A percentile compares a stretch with the other conserved stretches of the same genome.
phyloP scores from a whole-genome alignment of 1,140 invertebrate genomes.

The Calliopsis andreniformis region DNA sequence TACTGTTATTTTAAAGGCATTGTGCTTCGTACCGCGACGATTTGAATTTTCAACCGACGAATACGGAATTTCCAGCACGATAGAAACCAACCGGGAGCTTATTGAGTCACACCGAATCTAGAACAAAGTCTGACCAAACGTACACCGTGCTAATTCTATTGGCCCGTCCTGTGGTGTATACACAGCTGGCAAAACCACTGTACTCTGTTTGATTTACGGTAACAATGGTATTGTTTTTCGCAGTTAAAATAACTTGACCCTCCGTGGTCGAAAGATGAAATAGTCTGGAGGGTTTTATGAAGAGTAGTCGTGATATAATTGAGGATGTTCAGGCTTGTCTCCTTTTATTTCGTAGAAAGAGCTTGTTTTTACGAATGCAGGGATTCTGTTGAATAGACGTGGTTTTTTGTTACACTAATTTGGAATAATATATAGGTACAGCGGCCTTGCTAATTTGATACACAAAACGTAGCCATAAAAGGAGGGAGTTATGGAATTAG shows the following conservation, averaged over 20 bases:
- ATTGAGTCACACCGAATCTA: conserved; percentile 31
- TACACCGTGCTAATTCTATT: conserved; percentile 34
- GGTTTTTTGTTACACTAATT: no score
- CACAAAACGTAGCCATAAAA: not conserved
- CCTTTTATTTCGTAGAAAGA: no score
- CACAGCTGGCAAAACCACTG: not conserved
- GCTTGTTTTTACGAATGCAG: not conserved
- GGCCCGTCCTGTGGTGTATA: not conserved
- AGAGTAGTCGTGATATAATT: no score
- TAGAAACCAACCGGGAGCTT: conserved; percentile 32
- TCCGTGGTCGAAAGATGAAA: not conserved
- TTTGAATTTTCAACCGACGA: conserved; percentile 6
- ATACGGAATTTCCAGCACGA: not conserved
- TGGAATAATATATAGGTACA: no score
- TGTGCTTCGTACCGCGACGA: conserved; percentile 5
- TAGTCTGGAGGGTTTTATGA: not conserved
- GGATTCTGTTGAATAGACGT: no score
- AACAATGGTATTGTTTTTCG: conserved; percentile 23
- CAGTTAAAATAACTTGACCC: no score
- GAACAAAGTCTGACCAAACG: conserved; percentile 40
- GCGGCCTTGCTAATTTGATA: conserved; percentile 21
- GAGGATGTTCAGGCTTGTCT: no score
- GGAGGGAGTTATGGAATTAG: conserved; percentile 16
- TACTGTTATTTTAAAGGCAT: not conserved
- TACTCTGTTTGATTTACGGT: conserved; percentile 2